Base-by-base conservation (phyloP, 2,797 vertebrate species). In the Glossophaga mutica region DNA sequence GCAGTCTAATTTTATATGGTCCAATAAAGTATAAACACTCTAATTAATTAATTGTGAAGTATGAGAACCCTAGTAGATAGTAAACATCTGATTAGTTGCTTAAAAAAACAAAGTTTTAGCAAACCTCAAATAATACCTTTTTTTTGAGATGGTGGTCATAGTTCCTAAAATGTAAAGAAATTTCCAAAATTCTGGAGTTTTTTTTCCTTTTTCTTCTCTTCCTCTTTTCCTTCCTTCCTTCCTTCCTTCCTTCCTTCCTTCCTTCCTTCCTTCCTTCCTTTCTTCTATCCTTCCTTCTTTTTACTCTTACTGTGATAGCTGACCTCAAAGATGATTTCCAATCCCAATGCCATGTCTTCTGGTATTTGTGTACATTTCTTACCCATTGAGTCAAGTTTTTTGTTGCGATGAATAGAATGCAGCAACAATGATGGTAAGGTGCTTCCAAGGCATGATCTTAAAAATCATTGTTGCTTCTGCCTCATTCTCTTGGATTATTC, bases 111-210 rank as follows among this genome's bases (percentile, higher is more conserved):
- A 55, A 10, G 0, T 11, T 73, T 68, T 46, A 81, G 12, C 32
- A 82, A 76, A 55, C 4, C 3, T 84, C 44, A 86, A 85, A 50
- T 79, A 78, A 59, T 67, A 86, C n/a, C n/a, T 92, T 26, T 52
- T 24, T 34, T 90, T 93, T 96, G 52, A 78, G 34, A 77, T 82
- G 22, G 12, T 70, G 5, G 55, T 9, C 1, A 79, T 44, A 48
- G 24, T 84, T 93, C 93, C 34, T 39, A 82, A 62, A 83, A 65
- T n/a, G 10, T 16, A 42, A 85, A 84, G 37, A 46, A 88, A 77
- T 74, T 70, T 24, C 52, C 1, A 19, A 87, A 16, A 55, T 48
- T 24, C 32, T 62, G 10, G 9, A 55, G 1, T 21, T n/a, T 70
- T 50, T 6, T 46, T n/a, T 29, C 34, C 39, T 79, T 22, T 26